Percentiles rank a stretch among this genome's conserved stretches.
phyloP scores from a whole-genome alignment of 37 sponge, comb jelly and placozoan species.

The Hormiphora californensis region DNA sequence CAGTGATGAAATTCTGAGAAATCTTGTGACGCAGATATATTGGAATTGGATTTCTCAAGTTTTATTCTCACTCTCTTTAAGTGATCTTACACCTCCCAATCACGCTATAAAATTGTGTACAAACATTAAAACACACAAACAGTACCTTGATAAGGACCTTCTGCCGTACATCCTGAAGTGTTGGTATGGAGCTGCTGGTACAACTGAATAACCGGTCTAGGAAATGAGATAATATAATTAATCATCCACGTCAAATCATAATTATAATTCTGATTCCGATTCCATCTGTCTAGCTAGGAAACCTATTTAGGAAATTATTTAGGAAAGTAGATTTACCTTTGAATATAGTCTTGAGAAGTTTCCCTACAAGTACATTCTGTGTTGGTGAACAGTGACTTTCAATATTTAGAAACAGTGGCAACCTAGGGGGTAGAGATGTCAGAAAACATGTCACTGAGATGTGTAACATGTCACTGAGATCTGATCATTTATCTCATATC shows the following conservation, averaged over 20 bases:
- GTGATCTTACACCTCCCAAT: no score
- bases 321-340: not conserved
- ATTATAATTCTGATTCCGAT: not conserved
- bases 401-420: conserved; percentile 15
- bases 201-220: conserved; percentile 14
- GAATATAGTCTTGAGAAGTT: not conserved
- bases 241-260: not conserved
- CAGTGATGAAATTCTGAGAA: no score
- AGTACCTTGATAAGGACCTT: conserved; percentile 9
- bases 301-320: not conserved
- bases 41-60: no score
- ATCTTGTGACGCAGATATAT: no score
- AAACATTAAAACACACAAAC: no score
- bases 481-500: no score
- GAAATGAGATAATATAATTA: not conserved
- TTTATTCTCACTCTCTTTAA: no score
- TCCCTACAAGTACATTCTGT: not conserved
- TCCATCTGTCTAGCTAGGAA: not conserved
- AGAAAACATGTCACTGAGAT: not conserved
- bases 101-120: no score
- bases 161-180: not conserved
- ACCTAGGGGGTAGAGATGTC: not conserved
- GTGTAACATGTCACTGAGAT: not conserved
- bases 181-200: not conserved
- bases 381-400: conserved; percentile 28